Evolutionary conservation across 37 sponge, comb jelly and placozoan genomes (phyloP).

Genomic region (Spongilla lacustris): DNA sequence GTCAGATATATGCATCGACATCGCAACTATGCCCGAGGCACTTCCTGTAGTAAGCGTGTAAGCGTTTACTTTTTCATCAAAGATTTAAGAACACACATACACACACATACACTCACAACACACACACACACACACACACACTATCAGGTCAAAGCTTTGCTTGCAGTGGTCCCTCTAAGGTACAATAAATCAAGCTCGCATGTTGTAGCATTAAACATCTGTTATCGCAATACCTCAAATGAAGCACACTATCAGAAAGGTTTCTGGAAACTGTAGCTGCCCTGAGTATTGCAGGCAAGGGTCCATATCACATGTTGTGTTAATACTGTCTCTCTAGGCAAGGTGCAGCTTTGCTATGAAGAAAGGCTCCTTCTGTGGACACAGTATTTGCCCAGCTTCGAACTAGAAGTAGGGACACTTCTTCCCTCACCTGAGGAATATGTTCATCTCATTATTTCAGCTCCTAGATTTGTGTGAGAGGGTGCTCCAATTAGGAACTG

Average conservation of each 20-base stretch:
- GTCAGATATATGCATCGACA: conserved; percentile 21
- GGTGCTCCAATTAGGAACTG: not conserved
- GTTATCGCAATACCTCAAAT: not conserved
- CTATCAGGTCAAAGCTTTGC: not conserved
- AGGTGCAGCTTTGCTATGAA: conserved; percentile 15
- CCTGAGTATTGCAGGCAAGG: not conserved
- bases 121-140: not conserved
- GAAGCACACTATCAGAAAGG: not conserved
- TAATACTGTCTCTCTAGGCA: not conserved
- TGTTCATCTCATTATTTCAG: not conserved
- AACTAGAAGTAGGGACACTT: conserved; percentile 34
- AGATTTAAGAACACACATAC: not conserved
- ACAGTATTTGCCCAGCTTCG: conserved; percentile 24
- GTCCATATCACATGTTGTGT: not conserved
- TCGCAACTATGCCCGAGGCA: conserved; percentile 11
- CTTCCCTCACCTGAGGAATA: not conserved
- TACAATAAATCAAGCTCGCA: not conserved
- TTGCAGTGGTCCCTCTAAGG: not conserved
- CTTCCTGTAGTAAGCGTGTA: conserved; percentile 28
- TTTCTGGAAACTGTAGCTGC: conserved; percentile 25
- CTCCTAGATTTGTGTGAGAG: conserved; percentile 19
- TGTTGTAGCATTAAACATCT: not conserved
- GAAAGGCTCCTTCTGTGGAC: conserved; percentile 24
- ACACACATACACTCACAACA: not conserved
- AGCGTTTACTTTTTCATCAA: not conserved